Conservation (phyloP, 1,140 invertebrate genomes). For the Prorops nasuta region DNA sequence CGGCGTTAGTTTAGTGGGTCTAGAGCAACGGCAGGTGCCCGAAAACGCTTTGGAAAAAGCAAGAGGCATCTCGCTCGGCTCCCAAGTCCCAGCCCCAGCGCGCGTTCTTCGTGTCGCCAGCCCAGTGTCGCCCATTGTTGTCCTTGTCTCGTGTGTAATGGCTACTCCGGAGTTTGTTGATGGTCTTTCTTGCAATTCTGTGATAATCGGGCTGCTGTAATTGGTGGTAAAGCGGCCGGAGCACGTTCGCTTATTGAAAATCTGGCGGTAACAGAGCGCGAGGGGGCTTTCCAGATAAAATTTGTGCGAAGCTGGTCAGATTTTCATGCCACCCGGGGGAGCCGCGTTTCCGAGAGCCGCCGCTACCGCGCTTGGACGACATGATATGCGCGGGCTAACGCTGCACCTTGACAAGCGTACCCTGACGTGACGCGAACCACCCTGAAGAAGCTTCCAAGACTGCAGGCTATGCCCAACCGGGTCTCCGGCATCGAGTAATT, state of each 20-base stretch:
- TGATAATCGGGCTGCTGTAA: constrained; percentile 16
- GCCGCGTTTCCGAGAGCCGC: constrained; percentile 15
- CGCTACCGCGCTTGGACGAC: constrained; percentile 31
- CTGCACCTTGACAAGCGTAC: constrained; percentile 33
- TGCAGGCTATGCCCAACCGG: constrained; percentile 3
- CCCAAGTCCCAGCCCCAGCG: no score
- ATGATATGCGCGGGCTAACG: constrained; percentile 39
- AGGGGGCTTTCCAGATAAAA: no score
- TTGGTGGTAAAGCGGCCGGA: not conserved
- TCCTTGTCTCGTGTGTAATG: constrained; percentile 48
- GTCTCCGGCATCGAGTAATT: not conserved
- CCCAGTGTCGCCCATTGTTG: constrained; percentile 45
- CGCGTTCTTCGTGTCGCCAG: no score
- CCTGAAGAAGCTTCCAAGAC: constrained; percentile 1
- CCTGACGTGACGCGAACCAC: constrained; percentile 21
- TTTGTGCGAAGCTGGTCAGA: no score
- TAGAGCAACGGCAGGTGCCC: constrained; percentile 28
- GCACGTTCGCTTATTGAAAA: not conserved
- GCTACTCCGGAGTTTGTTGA: constrained; percentile 41
- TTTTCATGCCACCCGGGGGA: constrained; percentile 28
- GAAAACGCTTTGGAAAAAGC: constrained; percentile 3
- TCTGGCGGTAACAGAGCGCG: constrained; percentile 10
- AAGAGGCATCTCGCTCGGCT: constrained; percentile 18
- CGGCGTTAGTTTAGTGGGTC: no score
- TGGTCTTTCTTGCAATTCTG: constrained; percentile 10